phyloP scores from a whole-genome alignment of 2,113 vertebrate genomes.

The Tetraodon nigroviridis region DNA sequence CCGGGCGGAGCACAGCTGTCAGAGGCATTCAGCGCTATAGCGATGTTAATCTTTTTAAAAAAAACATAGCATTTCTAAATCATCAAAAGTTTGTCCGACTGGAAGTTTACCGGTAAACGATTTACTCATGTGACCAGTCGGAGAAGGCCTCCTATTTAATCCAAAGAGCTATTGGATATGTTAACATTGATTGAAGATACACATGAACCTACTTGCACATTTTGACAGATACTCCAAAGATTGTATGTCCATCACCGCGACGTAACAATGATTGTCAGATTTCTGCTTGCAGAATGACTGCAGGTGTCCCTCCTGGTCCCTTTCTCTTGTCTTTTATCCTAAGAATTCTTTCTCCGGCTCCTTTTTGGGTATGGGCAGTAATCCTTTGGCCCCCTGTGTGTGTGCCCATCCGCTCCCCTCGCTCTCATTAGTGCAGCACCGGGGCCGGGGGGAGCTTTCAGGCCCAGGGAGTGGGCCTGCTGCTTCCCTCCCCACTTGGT shows the following conservation, averaged over 20 bases:
- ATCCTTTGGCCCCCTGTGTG: slow-evolving; percentile 65
- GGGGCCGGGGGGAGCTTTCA: slow-evolving; percentile 63
- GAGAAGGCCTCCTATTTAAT: background rate
- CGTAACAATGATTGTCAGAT: slow-evolving; percentile 30
- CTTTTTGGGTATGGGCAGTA: slow-evolving; percentile 66
- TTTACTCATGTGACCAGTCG: slow-evolving; percentile 14
- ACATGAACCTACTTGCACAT: slow-evolving; percentile 9
- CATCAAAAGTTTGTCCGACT: background rate
- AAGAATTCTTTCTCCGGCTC: slow-evolving; percentile 54
- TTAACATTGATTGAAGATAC: slow-evolving; percentile 6
- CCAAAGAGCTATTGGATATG: background rate
- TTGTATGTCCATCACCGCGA: slow-evolving; percentile 22
- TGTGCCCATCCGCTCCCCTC: slow-evolving; percentile 67
- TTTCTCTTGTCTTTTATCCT: slow-evolving; percentile 39
- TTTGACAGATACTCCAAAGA: slow-evolving; percentile 21
- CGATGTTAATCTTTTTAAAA: no score
- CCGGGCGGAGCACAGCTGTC: background rate
- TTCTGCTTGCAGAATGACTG: slow-evolving; percentile 23
- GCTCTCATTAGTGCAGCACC: slow-evolving; percentile 72
- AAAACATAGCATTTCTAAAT: background rate
- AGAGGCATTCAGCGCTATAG: no score
- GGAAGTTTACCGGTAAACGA: background rate
- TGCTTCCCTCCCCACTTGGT: slow-evolving; percentile 55
- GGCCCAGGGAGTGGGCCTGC: slow-evolving; percentile 66
- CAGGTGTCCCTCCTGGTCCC: slow-evolving; percentile 47